phyloP scores from a whole-genome alignment of 2,888 invertebrate genomes.

The Chymomyza fuscimana region DNA sequence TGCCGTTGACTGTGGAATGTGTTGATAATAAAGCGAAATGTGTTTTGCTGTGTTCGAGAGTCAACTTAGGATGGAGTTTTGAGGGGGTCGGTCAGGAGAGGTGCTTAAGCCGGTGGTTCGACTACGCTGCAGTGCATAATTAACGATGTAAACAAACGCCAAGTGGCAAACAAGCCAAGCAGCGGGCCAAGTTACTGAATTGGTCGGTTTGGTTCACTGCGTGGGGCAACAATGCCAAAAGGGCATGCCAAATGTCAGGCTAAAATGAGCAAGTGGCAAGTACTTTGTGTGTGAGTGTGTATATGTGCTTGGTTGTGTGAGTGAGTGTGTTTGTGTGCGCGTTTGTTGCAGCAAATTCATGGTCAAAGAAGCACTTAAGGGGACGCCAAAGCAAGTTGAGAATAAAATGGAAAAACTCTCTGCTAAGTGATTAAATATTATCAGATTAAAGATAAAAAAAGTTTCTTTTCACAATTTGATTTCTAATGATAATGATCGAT shows the following conservation, averaged over 20 bases:
- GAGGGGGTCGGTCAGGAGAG: not conserved
- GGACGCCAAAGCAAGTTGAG: constrained; percentile 18
- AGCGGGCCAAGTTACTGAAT: not conserved
- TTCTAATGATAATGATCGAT: too few relatives aligned
- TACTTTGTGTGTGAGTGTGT: not conserved
- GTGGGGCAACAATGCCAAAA: constrained; percentile 8
- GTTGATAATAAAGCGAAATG: constrained; percentile 44
- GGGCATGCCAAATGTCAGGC: constrained; percentile 38
- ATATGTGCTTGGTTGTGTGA: not conserved
- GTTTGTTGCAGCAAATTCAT: constrained; percentile 44
- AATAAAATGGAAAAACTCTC: not conserved
- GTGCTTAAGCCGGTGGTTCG: not conserved
- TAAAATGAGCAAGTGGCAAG: not conserved
- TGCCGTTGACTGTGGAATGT: constrained; percentile 36
- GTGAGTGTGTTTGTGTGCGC: too few relatives aligned
- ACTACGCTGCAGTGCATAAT: constrained; percentile 35
- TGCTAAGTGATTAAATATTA: too few relatives aligned
- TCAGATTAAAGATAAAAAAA: too few relatives aligned
- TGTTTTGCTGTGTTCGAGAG: constrained; percentile 13
- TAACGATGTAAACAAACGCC: constrained; percentile 51
- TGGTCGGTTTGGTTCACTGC: not conserved
- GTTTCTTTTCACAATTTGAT: too few relatives aligned
- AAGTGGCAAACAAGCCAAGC: constrained; percentile 31
- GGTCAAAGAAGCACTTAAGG: constrained; percentile 41
- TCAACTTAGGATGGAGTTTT: constrained; percentile 1